Conservation (phyloP, 1,140 invertebrate species). For the Drosophila truncata region DNA sequence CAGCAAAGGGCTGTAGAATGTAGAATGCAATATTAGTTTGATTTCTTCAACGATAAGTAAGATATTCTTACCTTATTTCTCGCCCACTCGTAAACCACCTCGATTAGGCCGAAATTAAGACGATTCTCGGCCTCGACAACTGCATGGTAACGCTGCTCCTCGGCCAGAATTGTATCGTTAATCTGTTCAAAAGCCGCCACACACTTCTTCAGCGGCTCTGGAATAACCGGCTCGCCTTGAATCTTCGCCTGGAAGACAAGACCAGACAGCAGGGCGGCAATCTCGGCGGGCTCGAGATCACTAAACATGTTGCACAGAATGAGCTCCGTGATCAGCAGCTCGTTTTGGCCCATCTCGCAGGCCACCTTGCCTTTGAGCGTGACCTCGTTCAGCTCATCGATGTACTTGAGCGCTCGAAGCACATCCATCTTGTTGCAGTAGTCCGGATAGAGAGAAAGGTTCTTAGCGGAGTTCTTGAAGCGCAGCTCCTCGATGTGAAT, state of each 20-base stretch:
- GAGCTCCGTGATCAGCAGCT: constrained; percentile 97
- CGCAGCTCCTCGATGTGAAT: constrained; percentile 90
- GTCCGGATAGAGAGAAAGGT: constrained; percentile 94
- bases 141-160: constrained; percentile 70
- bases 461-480: constrained; percentile 93
- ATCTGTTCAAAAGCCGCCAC: constrained; percentile 78
- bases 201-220: constrained; percentile 86
- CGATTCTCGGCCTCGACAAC: constrained; percentile 83
- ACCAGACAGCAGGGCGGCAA: constrained; percentile 95
- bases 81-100: constrained; percentile 99
- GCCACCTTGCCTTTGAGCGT: constrained; percentile 97
- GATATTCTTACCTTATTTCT: constrained; percentile 89
- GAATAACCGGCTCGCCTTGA: constrained; percentile 86
- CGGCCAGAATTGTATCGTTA: constrained; percentile 72
- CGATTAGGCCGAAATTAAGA: constrained; percentile 95
- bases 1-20: constrained; percentile 90
- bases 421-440: constrained; percentile 94
- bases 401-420: constrained; percentile 91
- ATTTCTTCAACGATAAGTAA: constrained; percentile 55
- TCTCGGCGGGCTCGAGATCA: constrained; percentile 94
- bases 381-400: constrained; percentile 90
- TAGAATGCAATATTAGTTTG: background rate
- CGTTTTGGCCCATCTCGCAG: constrained; percentile 97
- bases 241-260: constrained; percentile 96
- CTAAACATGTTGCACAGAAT: constrained; percentile 97